phyloP scores from a whole-genome alignment of 2,888 invertebrate genomes.

The Cataglyphis cursor region DNA sequence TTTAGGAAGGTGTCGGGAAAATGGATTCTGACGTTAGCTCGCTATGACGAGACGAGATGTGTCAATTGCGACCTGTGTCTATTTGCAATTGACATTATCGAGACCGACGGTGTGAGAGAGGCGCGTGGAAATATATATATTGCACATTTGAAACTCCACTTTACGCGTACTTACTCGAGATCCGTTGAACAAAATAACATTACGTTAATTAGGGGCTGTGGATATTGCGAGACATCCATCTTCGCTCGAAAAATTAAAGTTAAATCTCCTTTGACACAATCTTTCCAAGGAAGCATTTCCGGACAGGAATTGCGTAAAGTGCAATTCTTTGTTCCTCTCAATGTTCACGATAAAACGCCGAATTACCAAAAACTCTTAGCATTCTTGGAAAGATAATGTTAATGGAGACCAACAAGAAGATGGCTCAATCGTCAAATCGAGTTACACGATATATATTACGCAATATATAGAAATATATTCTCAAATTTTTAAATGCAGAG shows the following conservation, averaged over 20 bases:
- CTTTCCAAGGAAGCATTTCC: background rate
- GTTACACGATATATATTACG: background rate
- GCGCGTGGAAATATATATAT: conserved; percentile 16
- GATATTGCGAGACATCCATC: background rate
- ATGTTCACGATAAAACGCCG: background rate
- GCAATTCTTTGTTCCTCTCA: background rate
- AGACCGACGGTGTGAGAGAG: conserved; percentile 46
- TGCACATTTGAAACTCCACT: conserved; percentile 59
- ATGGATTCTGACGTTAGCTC: conserved; percentile 46
- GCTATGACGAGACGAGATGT: conserved; percentile 50
- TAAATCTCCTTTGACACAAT: background rate
- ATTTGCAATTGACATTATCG: conserved; percentile 43
- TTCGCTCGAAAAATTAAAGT: conserved; percentile 15
- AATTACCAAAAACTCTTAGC: background rate
- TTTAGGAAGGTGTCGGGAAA: background rate
- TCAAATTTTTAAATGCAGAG: background rate
- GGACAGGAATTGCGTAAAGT: background rate
- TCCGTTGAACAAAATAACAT: background rate
- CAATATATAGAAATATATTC: background rate
- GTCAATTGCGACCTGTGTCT: conserved; percentile 46
- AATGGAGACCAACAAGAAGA: background rate
- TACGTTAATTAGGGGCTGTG: conserved; percentile 16
- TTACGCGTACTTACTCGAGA: conserved; percentile 53
- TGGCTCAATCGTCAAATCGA: conserved; percentile 11
- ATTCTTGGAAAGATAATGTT: conserved; percentile 21